These are phyloP conservation scores for Desmodus rotundus DNA, from an alignment of 2,113 vertebrate genomes.

Conservation along the genomic window DNA sequence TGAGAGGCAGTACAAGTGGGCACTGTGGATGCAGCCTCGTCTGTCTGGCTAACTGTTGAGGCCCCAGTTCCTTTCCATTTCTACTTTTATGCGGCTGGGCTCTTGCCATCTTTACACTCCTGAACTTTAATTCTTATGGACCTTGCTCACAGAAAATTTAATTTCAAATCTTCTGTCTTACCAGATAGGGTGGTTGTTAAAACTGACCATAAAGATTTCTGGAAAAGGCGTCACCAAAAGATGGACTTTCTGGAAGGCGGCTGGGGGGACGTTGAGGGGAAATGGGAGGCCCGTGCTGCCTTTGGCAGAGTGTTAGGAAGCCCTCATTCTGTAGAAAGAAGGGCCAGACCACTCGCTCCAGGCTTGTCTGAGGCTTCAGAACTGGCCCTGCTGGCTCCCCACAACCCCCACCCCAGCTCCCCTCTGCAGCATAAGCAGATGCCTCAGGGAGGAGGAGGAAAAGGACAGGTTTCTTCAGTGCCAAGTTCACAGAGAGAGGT, in stretches of 20 bases:
- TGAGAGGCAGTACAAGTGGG: not conserved
- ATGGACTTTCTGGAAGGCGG: not conserved
- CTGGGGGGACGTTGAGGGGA: not conserved
- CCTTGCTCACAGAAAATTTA: not conserved
- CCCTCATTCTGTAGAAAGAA: not conserved
- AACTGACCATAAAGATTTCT: not conserved
- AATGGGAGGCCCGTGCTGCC: accelerated
- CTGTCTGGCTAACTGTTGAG: accelerated
- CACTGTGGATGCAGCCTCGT: not conserved
- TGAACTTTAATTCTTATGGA: not conserved
- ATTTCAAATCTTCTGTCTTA: not conserved
- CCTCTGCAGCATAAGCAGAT: not conserved
- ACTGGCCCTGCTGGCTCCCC: not conserved
- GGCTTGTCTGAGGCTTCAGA: not conserved
- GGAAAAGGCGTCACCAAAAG: not conserved
- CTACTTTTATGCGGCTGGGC: not conserved
- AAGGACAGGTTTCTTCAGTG: not conserved
- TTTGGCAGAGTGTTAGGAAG: not conserved
- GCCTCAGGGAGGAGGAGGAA: not conserved
- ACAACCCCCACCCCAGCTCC: not conserved
- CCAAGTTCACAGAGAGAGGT: not conserved
- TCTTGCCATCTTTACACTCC: not conserved
- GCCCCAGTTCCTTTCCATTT: not conserved
- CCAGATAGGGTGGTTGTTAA: not conserved
- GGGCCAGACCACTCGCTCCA: not conserved